Evolutionary conservation across 2,113 vertebrate species (phyloP).

Genomic region (Trematomus loennbergii): DNA sequence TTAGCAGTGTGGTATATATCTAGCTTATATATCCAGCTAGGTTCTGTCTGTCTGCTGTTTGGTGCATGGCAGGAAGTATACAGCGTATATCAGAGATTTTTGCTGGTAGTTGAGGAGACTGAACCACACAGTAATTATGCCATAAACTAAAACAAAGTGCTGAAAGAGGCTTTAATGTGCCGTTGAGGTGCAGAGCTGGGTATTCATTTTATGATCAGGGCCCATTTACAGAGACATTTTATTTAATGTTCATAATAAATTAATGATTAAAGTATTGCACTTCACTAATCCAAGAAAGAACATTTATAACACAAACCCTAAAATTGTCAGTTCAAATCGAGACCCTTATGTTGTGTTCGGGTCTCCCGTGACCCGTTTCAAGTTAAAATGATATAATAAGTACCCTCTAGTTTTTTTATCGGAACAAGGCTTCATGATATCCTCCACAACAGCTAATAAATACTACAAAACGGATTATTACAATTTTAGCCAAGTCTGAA

Average conservation of each 20-base stretch:
- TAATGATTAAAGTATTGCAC: neutral
- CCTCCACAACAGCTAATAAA: too few species aligned
- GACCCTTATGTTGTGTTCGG: too few species aligned
- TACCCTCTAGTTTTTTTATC: too few species aligned
- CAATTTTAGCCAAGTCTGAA: too few species aligned
- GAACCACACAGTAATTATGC: neutral
- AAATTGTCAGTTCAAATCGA: too few species aligned
- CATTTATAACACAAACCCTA: neutral
- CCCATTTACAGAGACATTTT: neutral
- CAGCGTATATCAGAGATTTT: neutral
- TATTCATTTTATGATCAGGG: neutral
- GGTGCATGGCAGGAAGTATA: too few species aligned
- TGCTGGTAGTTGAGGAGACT: neutral
- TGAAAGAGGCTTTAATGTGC: neutral
- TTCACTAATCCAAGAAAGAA: neutral
- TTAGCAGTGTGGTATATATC: neutral
- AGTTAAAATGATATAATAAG: too few species aligned
- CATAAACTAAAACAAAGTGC: neutral
- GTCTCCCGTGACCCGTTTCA: too few species aligned
- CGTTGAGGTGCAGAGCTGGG: neutral
- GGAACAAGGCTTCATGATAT: too few species aligned
- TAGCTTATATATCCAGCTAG: neutral
- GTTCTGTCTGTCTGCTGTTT: too few species aligned
- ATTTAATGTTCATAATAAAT: neutral
- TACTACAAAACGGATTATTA: too few species aligned